These are phyloP conservation scores for Toxotes lorentzi DNA, from an alignment of 2,797 vertebrate species.

Conservation along the genomic window DNA sequence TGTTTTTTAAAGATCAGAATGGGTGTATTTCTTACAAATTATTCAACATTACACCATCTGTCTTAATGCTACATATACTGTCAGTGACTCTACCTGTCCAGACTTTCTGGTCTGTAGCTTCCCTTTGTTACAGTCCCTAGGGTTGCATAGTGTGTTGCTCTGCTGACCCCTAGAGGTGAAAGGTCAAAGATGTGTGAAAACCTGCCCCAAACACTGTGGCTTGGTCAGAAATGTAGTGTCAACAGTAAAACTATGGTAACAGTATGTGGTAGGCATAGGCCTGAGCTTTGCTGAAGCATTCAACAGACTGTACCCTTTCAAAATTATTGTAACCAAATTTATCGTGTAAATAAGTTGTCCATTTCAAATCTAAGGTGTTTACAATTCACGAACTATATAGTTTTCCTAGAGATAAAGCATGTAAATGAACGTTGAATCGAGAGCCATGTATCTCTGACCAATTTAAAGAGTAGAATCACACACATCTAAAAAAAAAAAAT, in stretches of 20 bases:
- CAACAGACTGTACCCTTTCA: not conserved
- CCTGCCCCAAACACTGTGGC: constrained; percentile 1
- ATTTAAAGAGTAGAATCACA: not conserved
- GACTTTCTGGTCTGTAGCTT: constrained; percentile 3
- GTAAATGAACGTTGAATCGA: too few species aligned
- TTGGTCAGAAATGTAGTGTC: not conserved
- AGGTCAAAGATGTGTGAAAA: constrained; percentile 27
- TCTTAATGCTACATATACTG: not conserved
- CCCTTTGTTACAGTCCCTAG: not conserved
- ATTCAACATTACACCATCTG: not conserved
- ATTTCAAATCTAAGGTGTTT: not conserved
- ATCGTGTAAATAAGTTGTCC: not conserved
- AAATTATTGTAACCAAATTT: not conserved
- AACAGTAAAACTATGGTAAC: not conserved
- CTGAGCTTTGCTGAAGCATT: not conserved
- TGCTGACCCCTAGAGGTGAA: constrained; percentile 54
- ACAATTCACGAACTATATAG: too few species aligned
- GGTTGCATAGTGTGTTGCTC: constrained; percentile 13
- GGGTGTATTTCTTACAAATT: not conserved
- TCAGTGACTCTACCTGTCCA: not conserved
- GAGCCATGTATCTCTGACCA: not conserved
- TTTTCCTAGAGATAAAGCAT: too few species aligned
- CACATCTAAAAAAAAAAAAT: not conserved
- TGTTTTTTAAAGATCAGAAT: not conserved
- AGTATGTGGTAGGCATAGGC: not conserved